Percentiles rank a stretch among this genome's conserved stretches.
These are phyloP conservation scores for Ptiloglossa arizonensis DNA, from an alignment of 1,140 invertebrate genomes.

Conservation along the genomic window DNA sequence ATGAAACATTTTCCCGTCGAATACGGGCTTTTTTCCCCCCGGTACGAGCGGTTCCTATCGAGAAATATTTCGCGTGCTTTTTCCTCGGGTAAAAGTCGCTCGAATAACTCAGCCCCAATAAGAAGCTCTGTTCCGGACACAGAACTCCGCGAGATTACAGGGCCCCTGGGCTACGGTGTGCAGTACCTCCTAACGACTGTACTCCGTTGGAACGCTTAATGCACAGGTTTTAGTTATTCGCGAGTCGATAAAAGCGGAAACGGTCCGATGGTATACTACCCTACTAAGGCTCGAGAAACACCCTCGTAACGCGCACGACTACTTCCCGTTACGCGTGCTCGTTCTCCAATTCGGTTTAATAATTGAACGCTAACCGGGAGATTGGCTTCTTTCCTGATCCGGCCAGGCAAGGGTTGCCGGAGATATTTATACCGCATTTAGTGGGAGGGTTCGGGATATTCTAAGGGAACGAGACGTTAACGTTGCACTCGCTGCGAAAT, in stretches of 20 bases:
- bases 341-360: conserved; percentile 34
- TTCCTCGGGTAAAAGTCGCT: neutral
- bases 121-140: neutral
- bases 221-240: neutral
- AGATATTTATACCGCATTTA: conserved; percentile 28
- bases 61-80: neutral
- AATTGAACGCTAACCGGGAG: conserved; percentile 30
- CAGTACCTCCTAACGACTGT: too few species aligned
- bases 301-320: neutral
- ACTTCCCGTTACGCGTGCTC: neutral
- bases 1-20: conserved; percentile 5
- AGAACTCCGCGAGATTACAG: too few species aligned
- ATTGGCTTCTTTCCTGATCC: conserved; percentile 36
- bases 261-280: neutral
- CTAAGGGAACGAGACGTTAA: neutral
- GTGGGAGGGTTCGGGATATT: conserved; percentile 10
- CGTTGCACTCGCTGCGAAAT: neutral
- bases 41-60: too few species aligned
- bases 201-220: neutral
- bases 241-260: neutral
- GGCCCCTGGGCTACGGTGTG: too few species aligned
- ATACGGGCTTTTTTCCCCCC: neutral
- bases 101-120: neutral
- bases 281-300: too few species aligned
- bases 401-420: neutral